These are phyloP conservation scores for Patiria pectinifera DNA, from an alignment of 53 echinoderm and acorn worm genomes.

Conservation along the genomic window DNA sequence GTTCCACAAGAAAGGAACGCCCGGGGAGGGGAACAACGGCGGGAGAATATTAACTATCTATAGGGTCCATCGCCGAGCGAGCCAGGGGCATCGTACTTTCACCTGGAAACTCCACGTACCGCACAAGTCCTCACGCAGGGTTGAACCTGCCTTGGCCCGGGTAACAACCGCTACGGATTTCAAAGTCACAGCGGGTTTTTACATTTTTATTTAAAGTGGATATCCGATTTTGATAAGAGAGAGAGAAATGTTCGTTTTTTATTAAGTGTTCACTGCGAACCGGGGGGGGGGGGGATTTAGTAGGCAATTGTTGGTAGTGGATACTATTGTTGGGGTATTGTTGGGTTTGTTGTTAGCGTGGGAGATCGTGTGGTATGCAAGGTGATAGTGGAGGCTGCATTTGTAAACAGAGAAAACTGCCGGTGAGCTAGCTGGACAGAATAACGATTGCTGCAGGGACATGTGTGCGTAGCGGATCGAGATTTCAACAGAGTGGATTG, in stretches of 20 bases:
- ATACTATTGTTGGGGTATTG: conserved; percentile 25
- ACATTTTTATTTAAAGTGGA: not conserved
- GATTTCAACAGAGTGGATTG: not conserved
- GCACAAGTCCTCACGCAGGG: conserved; percentile 35
- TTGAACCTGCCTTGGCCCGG: conserved; percentile 38
- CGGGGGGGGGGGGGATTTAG: not conserved
- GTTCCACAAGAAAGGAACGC: conserved; percentile 1
- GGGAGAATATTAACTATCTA: conserved; percentile 55
- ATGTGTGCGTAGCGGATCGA: not conserved
- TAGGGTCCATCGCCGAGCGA: conserved; percentile 15
- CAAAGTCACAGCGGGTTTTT: conserved; percentile 48
- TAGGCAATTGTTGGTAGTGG: conserved; percentile 31
- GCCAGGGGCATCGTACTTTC: conserved; percentile 60
- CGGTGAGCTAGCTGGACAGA: not conserved
- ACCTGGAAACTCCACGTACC: conserved; percentile 17
- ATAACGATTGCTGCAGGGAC: not conserved
- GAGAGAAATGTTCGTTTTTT: not conserved
- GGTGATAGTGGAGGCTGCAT: not conserved
- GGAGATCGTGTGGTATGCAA: not conserved
- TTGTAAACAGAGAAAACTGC: not conserved
- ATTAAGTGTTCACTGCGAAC: not conserved
- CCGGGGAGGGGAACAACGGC: conserved; percentile 42
- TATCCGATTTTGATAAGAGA: conserved; percentile 7
- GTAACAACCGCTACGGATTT: conserved; percentile 57
- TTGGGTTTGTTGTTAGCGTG: not conserved